Base-by-base conservation (phyloP, 1,140 invertebrate genomes). In the Choristoneura fumiferana region DNA sequence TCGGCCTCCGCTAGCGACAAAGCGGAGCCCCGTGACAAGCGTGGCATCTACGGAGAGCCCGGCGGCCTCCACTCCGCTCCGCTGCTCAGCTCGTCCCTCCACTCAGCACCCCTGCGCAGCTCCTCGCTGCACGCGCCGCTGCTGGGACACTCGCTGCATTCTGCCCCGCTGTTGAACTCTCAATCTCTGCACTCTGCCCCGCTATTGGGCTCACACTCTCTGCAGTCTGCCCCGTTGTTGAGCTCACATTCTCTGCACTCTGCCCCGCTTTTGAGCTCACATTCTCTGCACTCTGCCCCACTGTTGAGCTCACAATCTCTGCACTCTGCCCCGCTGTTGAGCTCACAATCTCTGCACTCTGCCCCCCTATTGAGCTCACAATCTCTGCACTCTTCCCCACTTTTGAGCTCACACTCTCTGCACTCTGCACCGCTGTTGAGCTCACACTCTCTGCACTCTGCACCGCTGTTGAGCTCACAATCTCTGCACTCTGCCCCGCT, bases 31-130 rank as follows among this genome's bases (percentile, higher is more conserved):
- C 60, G 55, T 1, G 59, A 58, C 8, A 65, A 66, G 37, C 69
- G 69, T 5, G 66, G 69, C 43, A 62, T 69, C 59, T 65, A 59
- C 57, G 65, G 69, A 43, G 63, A 68, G 60, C 60, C 62, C 0
- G 58, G 64, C 8, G 64, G 56, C 36, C 62, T 70, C 15, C 57
- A 61, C 36, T 38, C 58, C 14, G 17, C 38, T n/a, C 36, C 12
- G 8, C 53, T 34, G 39, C 58, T 34, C 17, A 18, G 17, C 8
- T 5, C 4, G 3, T 49, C 43, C 2, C 57, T 43, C 55, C 56
- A 56, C 40, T 9, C 61, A 49, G 39, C 52, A 9, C 22, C 22
- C 6, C 22, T 29, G 22, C 22, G 2, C 22, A 29, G 2, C 22
- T 2, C 22, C 58, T 1, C 43, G 62, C 36, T 45, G n/a, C n/a